phyloP scores from a whole-genome alignment of 2,113 vertebrate species.

The Aramus guarauna region DNA sequence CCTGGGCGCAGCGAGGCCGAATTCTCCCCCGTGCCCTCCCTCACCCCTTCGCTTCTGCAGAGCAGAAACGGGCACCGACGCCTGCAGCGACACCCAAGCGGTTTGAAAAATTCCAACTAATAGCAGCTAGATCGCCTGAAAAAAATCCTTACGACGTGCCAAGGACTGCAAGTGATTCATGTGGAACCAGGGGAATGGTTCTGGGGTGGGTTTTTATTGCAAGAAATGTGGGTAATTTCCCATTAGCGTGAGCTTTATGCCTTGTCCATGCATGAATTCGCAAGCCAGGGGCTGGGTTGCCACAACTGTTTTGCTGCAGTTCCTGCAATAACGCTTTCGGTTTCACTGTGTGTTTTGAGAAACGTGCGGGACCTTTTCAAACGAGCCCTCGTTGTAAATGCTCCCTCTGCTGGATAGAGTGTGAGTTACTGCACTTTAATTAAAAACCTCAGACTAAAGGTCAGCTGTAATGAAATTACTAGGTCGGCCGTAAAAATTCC shows the following conservation, averaged over 20 bases:
- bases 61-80: fast-evolving
- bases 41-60: not conserved
- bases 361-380: not conserved
- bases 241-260: not conserved
- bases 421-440: not conserved
- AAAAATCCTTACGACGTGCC: not conserved
- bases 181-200: not conserved
- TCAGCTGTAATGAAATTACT: not conserved
- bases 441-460: not conserved
- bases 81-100: fast-evolving
- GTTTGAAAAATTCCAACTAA: not conserved
- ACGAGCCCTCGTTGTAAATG: not conserved
- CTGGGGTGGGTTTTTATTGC: too few species aligned
- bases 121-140: not conserved
- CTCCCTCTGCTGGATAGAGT: slow-evolving; percentile 63
- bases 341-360: fast-evolving
- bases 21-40: not conserved
- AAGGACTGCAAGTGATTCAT: not conserved
- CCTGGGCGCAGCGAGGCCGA: not conserved
- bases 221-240: not conserved
- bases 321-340: fast-evolving
- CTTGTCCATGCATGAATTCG: not conserved
- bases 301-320: not conserved
- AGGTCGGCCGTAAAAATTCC: not conserved
- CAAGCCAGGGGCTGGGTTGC: not conserved